Base-by-base conservation (phyloP, 2,888 invertebrate species). In the Drosophila imparisetae region DNA sequence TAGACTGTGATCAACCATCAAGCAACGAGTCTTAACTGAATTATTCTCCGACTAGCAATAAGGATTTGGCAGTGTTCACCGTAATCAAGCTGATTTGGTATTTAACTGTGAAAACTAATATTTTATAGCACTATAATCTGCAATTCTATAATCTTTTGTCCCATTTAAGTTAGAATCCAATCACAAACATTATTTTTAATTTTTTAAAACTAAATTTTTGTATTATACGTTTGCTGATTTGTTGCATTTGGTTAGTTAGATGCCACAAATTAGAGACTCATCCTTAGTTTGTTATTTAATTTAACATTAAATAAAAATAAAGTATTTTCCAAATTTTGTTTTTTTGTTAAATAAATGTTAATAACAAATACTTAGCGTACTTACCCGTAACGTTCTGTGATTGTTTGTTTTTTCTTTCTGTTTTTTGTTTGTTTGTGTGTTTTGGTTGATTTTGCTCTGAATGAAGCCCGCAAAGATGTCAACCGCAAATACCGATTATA, bases 401-500 rank as follows among this genome's bases (percentile, higher is more conserved):
- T 45, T 54, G 21, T 59, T 59, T 10, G 2, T 24, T 24, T 45
- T 45, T 24, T 15, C 15, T 24, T 15, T 15, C 21, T 52, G 21
- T 32, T 27, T 27, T 54, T 27, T 15, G 8, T 8, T 34, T 74
- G n/a, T 45, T 38, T 34, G 24, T 45, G 7, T 54, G 49, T 64
- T 74, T 40, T 69, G 57, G 48, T 70, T 62, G 66, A 50, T 71
- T 63, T 79, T 58, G 54, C 59, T 53, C 72, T 66, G 64, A 76
- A 54, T 72, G 78, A 78, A 83, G 83, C 88, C 86, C 86, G 77
- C 66, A 73, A 88, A 88, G 81, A 83, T 80, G 78, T 75, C 66
- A 84, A 89, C 89, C 83, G 89, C 83, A 89, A 83, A 71, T 59
- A 58, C 50, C 71, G 83, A 75, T 72, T 53, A 70, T 72, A 54